phyloP scores from a whole-genome alignment of 2,113 vertebrate genomes.

The Spheniscus mendiculus region DNA sequence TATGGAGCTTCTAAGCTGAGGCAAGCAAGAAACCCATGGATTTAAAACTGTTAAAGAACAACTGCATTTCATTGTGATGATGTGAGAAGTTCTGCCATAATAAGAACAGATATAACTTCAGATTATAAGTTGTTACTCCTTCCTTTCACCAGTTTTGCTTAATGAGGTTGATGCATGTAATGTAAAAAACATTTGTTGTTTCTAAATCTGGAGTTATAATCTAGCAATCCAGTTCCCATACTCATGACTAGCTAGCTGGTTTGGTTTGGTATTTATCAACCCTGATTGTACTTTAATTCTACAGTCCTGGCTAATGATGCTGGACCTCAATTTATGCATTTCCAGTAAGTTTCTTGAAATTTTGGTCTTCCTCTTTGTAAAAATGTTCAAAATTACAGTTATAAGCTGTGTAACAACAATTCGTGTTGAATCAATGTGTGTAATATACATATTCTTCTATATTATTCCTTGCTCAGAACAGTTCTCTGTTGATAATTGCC shows the following conservation, averaged over 20 bases:
- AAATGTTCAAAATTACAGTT: background rate
- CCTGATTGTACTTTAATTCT: background rate
- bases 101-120: background rate
- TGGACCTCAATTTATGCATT: background rate
- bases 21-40: background rate
- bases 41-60: background rate
- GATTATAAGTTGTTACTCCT: background rate
- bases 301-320: background rate
- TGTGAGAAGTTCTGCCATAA: background rate
- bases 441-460: background rate
- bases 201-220: background rate
- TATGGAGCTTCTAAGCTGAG: background rate
- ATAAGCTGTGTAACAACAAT: background rate
- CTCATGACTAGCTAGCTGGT: background rate
- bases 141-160: background rate
- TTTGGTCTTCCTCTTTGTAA: background rate
- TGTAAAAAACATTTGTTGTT: background rate
- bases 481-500: background rate
- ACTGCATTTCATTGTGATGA: background rate
- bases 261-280: background rate
- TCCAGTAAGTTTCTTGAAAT: background rate
- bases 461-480: background rate
- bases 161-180: background rate
- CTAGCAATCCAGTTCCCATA: background rate
- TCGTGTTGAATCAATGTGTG: background rate